Percentiles rank a stretch among this genome's conserved stretches.
phyloP scores from a whole-genome alignment of 2,888 invertebrate species.

The Sinotaia quadrata region DNA sequence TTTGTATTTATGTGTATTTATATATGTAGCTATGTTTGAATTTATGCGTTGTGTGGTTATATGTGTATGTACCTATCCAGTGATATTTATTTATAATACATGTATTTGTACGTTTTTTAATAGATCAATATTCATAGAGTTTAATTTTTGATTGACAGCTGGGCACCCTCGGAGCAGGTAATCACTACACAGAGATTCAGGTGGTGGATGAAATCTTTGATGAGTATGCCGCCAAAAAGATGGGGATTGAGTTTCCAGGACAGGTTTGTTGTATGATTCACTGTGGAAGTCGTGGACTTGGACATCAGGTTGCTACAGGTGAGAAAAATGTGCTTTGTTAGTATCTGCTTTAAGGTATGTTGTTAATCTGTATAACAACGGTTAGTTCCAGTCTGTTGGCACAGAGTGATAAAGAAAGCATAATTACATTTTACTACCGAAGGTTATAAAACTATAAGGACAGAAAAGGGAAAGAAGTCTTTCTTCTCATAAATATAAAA shows the following conservation, averaged over 20 bases:
- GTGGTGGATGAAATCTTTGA: constrained; percentile 98
- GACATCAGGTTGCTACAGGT: constrained; percentile 87
- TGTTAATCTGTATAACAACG: too few relatives aligned
- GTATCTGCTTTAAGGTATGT: not conserved
- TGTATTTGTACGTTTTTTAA: not conserved
- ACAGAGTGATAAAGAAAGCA: too few relatives aligned
- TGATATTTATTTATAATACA: not conserved
- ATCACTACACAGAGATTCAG: constrained; percentile 99
- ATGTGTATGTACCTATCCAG: not conserved
- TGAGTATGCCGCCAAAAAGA: constrained; percentile 95
- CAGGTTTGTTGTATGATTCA: constrained; percentile 98
- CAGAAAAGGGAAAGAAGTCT: too few relatives aligned
- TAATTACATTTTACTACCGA: too few relatives aligned
- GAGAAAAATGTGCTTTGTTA: not conserved
- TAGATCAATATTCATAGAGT: too few relatives aligned
- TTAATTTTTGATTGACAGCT: constrained; percentile 75
- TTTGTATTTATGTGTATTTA: too few relatives aligned
- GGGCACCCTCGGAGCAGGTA: constrained; percentile 95
- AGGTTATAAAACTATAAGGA: too few relatives aligned
- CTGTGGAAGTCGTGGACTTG: constrained; percentile 98
- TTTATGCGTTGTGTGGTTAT: not conserved
- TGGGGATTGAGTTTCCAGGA: constrained; percentile 96
- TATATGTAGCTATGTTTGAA: too few relatives aligned
- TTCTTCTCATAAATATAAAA: too few relatives aligned
- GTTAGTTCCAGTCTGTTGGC: too few relatives aligned